A percentile compares a stretch with the other conserved stretches of the same genome.
Evolutionary conservation across 2,888 invertebrate species (phyloP).

Genomic region (Rhingia campestris): DNA sequence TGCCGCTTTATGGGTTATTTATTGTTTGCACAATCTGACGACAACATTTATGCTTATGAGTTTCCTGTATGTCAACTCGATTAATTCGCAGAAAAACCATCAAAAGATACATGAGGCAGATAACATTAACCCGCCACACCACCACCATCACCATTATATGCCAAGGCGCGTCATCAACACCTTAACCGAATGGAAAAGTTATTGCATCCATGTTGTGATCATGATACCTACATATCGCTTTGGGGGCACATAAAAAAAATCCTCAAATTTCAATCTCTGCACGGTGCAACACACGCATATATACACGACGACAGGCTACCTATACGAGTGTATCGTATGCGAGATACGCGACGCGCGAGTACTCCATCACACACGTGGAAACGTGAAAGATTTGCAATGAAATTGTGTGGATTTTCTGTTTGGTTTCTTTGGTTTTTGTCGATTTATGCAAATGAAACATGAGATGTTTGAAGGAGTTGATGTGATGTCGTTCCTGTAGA

Average conservation of each 20-base stretch:
- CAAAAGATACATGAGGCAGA: constrained; percentile 22
- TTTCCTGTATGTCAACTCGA: constrained; percentile 30
- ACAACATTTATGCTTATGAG: constrained; percentile 59
- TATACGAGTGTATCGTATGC: background rate
- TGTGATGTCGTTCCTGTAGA: constrained; percentile 43
- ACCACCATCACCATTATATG: background rate
- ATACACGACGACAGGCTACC: background rate
- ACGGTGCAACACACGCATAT: constrained; percentile 30
- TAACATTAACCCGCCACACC: background rate
- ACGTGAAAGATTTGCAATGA: constrained; percentile 53
- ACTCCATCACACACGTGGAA: constrained; percentile 36
- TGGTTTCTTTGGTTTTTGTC: constrained; percentile 59
- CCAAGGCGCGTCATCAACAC: constrained; percentile 42
- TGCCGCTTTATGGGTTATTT: constrained; percentile 15
- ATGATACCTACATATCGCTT: constrained; percentile 55
- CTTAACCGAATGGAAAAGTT: constrained; percentile 43
- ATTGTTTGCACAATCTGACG: constrained; percentile 18
- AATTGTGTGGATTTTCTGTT: constrained; percentile 19
- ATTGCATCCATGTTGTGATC: constrained; percentile 56
- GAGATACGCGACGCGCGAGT: constrained; percentile 2
- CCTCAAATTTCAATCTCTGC: constrained; percentile 69
- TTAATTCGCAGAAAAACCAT: constrained; percentile 35
- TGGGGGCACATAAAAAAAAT: constrained; percentile 56
- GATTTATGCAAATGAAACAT: constrained; percentile 74
- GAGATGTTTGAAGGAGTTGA: constrained; percentile 66